Conservation (phyloP, 2,888 invertebrate species). For the Protodeltote pygarga region DNA sequence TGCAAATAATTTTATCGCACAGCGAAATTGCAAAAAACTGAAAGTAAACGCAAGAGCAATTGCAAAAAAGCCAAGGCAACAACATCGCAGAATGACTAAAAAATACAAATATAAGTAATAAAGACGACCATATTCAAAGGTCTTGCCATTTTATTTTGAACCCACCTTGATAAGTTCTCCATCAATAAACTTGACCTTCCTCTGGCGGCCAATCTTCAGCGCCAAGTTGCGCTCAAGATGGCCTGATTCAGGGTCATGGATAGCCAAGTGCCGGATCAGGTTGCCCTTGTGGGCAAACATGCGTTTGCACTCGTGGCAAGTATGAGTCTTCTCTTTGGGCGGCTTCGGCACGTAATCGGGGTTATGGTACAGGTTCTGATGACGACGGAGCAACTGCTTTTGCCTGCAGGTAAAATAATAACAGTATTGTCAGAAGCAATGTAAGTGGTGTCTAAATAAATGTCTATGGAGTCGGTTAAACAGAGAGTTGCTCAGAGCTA, state of each 20-base stretch:
- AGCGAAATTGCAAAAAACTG: too few species aligned
- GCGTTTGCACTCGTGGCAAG: slow-evolving; percentile 93
- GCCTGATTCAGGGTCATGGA: slow-evolving; percentile 95
- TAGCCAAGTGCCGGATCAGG: slow-evolving; percentile 95
- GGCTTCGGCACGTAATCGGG: slow-evolving; percentile 95
- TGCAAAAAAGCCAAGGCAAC: too few species aligned
- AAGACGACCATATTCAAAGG: background rate
- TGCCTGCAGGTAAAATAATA: too few species aligned
- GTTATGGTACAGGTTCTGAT: slow-evolving; percentile 97
- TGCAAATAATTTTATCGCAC: too few species aligned
- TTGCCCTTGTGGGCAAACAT: slow-evolving; percentile 96
- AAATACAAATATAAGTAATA: too few species aligned
- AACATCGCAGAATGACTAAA: too few species aligned
- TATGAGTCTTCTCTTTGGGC: slow-evolving; percentile 95
- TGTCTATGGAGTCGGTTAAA: too few species aligned
- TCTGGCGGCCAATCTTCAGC: slow-evolving; percentile 92
- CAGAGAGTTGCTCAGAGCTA: too few species aligned
- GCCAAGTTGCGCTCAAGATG: slow-evolving; percentile 91
- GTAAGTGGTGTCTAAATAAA: too few species aligned
- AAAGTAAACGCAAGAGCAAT: too few species aligned
- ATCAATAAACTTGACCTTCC: slow-evolving; percentile 89
- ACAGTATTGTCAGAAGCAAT: too few species aligned
- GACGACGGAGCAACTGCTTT: slow-evolving; percentile 95
- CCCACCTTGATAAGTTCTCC: slow-evolving; percentile 69
- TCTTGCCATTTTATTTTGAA: background rate